Base-by-base conservation (phyloP, 1,140 invertebrate genomes). In the Nasonia longicornis region DNA sequence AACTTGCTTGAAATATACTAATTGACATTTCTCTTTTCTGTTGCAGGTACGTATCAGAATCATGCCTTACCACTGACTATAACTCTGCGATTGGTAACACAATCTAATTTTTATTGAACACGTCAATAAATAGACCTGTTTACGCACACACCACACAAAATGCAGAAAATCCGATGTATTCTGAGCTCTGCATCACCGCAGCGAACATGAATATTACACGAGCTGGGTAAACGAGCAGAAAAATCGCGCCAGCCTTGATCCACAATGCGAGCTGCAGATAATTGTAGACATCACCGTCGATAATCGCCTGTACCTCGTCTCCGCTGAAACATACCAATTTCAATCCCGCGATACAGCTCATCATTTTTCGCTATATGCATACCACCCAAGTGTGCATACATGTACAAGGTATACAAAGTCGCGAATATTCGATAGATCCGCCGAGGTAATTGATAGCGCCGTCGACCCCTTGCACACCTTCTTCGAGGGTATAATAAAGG, bases 11-110 rank as follows among this genome's bases (percentile, higher is more conserved):
- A 67, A 45, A 12, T 31, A 31, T 70, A 77, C 35, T 69, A 69
- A 77, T 35, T 26, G 0, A 22, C 10, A 8, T 38, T 22, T 72
- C 38, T 16, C 64, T 48, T 73, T 74, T 80, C 16, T 80, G 70
- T 80, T 80, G 1, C 78, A 80, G 78, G 78, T 80, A 80, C 78
- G 78, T 80, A 80, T 80, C 14, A 31, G 20, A 70, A 31, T 14
- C 11, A 14, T 1, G 20, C 8, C 48, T 52, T 52, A 52, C 45
- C 45, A 48, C 0, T 52, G 48, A 14, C 12, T 2, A 16, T 11
- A 3, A 2, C 48, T 16, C 12, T 20, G 48, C 12, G 48, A 11
- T 42, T 29, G 76, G 77, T 78, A 70, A 58, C 38, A 67, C 69
- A 77, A 29, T 45, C 22, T 52, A 52, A 52, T 52, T 16, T 20